Conservation (phyloP, 2,888 invertebrate species). For the Tenthredo scrophulariae region DNA sequence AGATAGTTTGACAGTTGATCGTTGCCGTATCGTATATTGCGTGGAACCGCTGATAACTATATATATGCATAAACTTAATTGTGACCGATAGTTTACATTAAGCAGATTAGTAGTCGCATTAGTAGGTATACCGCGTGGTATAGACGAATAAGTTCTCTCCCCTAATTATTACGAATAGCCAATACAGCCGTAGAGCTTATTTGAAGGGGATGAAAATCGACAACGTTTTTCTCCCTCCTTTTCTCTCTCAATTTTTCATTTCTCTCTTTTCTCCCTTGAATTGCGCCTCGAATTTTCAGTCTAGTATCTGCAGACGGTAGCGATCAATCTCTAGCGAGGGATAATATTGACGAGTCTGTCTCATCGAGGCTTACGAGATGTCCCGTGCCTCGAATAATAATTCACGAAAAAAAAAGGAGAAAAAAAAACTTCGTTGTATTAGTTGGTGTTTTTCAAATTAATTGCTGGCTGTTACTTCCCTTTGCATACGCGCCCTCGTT, state of each 20-base stretch:
- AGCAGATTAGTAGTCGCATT: conserved; percentile 2
- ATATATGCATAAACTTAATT: conserved; percentile 30
- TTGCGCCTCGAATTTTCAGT: conserved; percentile 37
- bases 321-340: conserved; percentile 45
- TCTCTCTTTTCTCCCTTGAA: conserved; percentile 3
- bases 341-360: conserved; percentile 51
- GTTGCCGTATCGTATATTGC: conserved; percentile 6
- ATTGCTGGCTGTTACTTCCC: conserved; percentile 36
- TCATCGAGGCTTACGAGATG: conserved; percentile 32
- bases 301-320: conserved; percentile 24
- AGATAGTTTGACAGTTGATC: conserved; percentile 18
- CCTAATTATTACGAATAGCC: conserved; percentile 48
- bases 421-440: not conserved
- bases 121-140: not conserved
- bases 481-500: not conserved
- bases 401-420: not conserved
- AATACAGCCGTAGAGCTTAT: conserved; percentile 20
- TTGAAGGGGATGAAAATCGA: conserved; percentile 41
- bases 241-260: conserved; percentile 1
- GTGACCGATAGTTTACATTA: conserved; percentile 35
- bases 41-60: conserved; percentile 27
- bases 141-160: conserved; percentile 11
- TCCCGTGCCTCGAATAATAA: conserved; percentile 36
- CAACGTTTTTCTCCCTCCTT: not conserved
- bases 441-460: conserved; percentile 28